These are phyloP conservation scores for Tetraneura akinire DNA, from an alignment of 1,140 invertebrate genomes.

Conservation along the genomic window DNA sequence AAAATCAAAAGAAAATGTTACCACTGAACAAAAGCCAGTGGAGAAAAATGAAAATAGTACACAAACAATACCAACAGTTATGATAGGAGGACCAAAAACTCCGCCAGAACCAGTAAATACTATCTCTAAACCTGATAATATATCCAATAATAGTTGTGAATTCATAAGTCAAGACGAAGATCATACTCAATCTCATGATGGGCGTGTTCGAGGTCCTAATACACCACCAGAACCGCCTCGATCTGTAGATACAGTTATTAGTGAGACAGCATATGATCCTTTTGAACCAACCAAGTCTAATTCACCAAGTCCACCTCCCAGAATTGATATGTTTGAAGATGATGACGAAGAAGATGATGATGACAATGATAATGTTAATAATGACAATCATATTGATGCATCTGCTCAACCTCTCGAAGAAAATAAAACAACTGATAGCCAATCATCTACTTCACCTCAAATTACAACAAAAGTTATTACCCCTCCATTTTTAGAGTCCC, in stretches of 20 bases:
- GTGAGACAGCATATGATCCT: conserved; percentile 77
- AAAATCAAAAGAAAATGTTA: conserved; percentile 37
- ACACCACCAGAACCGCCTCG: conserved; percentile 67
- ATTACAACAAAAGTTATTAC: conserved; percentile 52
- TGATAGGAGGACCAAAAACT: conserved; percentile 68
- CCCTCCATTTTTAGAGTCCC: conserved; percentile 51
- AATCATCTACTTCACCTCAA: conserved; percentile 52
- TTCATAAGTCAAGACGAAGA: conserved; percentile 62
- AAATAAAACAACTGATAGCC: conserved; percentile 26
- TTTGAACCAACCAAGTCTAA: conserved; percentile 84
- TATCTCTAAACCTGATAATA: conserved; percentile 68
- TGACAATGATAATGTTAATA: not conserved
- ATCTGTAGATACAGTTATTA: conserved; percentile 58
- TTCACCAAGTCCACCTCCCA: conserved; percentile 60
- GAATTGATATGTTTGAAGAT: conserved; percentile 52
- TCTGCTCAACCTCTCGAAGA: conserved; percentile 42
- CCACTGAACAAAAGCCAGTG: conserved; percentile 31
- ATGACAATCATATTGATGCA: conserved; percentile 18
- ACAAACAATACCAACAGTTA: conserved; percentile 43
- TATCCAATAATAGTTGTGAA: conserved; percentile 64
- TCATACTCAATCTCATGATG: conserved; percentile 54
- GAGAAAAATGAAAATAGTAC: conserved; percentile 52
- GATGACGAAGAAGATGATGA: conserved; percentile 23
- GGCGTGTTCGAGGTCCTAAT: conserved; percentile 64
- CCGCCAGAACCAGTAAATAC: conserved; percentile 74